A percentile compares a stretch with the other conserved stretches of the same genome.
Evolutionary conservation across 2,113 vertebrate genomes (phyloP).

Genomic region (Ibidorhyncha struthersii): DNA sequence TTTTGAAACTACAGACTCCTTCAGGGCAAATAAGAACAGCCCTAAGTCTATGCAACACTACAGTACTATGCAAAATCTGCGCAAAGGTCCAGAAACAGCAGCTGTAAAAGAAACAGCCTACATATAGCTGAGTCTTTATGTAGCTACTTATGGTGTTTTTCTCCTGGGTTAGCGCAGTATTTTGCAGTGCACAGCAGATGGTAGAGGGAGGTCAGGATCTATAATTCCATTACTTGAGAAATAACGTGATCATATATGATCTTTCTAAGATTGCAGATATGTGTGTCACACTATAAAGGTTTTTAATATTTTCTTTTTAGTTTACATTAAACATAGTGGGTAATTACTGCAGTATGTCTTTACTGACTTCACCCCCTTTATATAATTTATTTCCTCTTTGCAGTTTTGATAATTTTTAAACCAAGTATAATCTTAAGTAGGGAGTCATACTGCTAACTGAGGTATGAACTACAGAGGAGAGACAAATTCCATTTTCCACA

Average conservation of each 20-base stretch:
- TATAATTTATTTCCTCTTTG: not conserved
- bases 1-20: not conserved
- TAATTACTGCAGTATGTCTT: not conserved
- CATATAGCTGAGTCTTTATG: not conserved
- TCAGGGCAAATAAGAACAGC: not conserved
- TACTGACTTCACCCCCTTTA: not conserved
- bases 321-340: not conserved
- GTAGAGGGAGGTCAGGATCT: slow-evolving; percentile 34
- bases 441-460: not conserved
- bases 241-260: not conserved
- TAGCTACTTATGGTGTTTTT: not conserved
- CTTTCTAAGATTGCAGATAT: not conserved
- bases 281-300: not conserved
- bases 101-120: not conserved
- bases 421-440: not conserved
- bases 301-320: not conserved
- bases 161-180: not conserved
- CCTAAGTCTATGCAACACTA: not conserved
- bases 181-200: slow-evolving; percentile 28
- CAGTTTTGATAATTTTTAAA: not conserved
- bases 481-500: slow-evolving; percentile 27
- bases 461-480: not conserved
- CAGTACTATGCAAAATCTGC: not conserved
- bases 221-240: slow-evolving; percentile 9
- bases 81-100: not conserved